Percentiles rank a stretch among this genome's conserved stretches.
phyloP scores from a whole-genome alignment of 2,888 invertebrate species.

The Kuschelorhynchus macadamiae region DNA sequence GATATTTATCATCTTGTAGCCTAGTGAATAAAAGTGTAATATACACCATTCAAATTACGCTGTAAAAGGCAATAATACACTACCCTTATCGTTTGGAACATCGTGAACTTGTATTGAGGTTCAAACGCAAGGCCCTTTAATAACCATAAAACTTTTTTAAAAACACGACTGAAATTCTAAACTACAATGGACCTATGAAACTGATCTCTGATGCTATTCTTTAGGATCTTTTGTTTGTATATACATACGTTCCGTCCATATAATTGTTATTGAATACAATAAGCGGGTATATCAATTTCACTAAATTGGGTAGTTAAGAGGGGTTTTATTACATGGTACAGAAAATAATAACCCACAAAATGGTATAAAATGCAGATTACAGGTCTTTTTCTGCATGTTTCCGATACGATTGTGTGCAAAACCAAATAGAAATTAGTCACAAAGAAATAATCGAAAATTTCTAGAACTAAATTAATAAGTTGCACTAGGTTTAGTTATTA shows the following conservation, averaged over 20 bases:
- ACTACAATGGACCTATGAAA: slow-evolving; percentile 29
- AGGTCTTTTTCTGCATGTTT: no score
- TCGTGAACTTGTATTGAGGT: background rate
- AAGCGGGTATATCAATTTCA: slow-evolving; percentile 21
- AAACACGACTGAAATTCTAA: slow-evolving; percentile 31
- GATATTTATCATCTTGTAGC: background rate
- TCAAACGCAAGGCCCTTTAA: slow-evolving; percentile 12
- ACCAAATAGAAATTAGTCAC: no score
- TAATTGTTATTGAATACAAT: slow-evolving; percentile 22
- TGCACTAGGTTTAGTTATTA: no score
- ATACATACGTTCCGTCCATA: slow-evolving; percentile 12
- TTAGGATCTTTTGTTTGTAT: slow-evolving; percentile 22
- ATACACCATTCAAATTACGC: slow-evolving; percentile 30
- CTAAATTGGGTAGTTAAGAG: slow-evolving; percentile 22
- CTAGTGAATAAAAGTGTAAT: slow-evolving; percentile 18
- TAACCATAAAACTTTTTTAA: slow-evolving; percentile 26
- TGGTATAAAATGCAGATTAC: no score
- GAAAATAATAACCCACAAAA: no score
- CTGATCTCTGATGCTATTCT: slow-evolving; percentile 27
- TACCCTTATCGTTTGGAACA: slow-evolving; percentile 32
- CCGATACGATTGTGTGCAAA: no score
- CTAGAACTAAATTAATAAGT: no score
- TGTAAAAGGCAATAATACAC: slow-evolving; percentile 16
- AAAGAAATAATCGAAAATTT: no score
- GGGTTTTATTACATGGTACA: background rate